phyloP scores from a whole-genome alignment of 2,797 vertebrate species.

The Hirundo rustica region DNA sequence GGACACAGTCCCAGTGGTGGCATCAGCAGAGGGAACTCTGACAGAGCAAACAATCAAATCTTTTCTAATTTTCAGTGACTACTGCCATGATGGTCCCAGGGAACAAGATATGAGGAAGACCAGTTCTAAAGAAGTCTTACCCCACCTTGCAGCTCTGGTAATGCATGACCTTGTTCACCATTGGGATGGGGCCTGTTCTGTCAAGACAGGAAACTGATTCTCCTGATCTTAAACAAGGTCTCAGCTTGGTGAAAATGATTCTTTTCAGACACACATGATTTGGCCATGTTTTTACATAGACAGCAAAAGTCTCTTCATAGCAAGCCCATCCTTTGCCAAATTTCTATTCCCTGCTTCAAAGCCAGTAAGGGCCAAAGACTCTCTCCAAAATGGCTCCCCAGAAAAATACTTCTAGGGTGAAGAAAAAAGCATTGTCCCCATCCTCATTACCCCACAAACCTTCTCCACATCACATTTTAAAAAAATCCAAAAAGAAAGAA shows the following conservation, averaged over 20 bases:
- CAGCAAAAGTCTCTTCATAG: background rate
- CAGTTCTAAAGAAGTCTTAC: background rate
- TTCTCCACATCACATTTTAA: background rate
- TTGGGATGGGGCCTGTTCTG: background rate
- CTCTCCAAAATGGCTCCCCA: background rate
- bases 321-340: background rate
- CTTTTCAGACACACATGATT: background rate
- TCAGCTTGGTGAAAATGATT: background rate
- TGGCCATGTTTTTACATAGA: background rate
- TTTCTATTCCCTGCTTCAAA: background rate
- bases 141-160: background rate
- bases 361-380: background rate
- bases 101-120: background rate
- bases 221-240: background rate
- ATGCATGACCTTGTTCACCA: background rate
- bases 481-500: background rate
- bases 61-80: background rate
- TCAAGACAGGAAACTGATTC: background rate
- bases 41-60: background rate
- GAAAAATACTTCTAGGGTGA: background rate
- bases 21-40: background rate
- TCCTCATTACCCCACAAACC: background rate
- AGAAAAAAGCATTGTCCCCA: background rate
- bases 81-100: background rate
- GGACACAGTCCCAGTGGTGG: background rate